These are phyloP conservation scores for Dipus sagitta DNA, from an alignment of 2,797 vertebrate species.

Conservation along the genomic window DNA sequence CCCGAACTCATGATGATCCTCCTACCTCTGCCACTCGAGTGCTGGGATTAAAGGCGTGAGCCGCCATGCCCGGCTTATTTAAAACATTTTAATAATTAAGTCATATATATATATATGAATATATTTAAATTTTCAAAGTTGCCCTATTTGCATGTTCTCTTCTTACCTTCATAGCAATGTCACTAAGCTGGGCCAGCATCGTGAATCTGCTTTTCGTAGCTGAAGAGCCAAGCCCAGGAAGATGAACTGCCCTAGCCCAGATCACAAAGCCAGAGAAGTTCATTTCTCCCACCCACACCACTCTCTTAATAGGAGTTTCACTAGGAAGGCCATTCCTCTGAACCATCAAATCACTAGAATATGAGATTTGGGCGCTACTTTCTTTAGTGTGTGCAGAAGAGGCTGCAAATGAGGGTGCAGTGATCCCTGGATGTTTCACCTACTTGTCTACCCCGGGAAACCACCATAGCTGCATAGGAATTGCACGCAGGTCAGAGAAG, in stretches of 20 bases:
- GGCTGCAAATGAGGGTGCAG: background rate
- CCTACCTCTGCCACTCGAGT: too few species aligned
- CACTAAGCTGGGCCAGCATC: background rate
- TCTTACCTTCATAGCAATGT: slow-evolving; percentile 37
- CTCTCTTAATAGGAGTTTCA: background rate
- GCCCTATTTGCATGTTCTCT: background rate
- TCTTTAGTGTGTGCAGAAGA: slow-evolving; percentile 13
- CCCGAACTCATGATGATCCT: too few species aligned
- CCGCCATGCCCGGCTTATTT: background rate
- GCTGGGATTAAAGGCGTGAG: too few species aligned
- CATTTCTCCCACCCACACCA: background rate
- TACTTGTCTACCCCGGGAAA: background rate
- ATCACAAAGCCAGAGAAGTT: slow-evolving; percentile 34
- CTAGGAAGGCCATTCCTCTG: slow-evolving; percentile 21
- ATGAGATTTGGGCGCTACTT: slow-evolving; percentile 12
- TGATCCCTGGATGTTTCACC: background rate
- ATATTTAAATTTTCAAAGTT: slow-evolving; percentile 48
- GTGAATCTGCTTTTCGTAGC: slow-evolving; percentile 7
- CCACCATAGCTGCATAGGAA: background rate
- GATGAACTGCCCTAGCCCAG: slow-evolving; percentile 7
- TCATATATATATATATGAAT: background rate
- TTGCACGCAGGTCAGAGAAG: background rate
- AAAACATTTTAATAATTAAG: slow-evolving; percentile 42
- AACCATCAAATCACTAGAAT: background rate
- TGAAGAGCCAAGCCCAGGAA: slow-evolving; percentile 20